phyloP scores from a whole-genome alignment of 2,888 invertebrate genomes.

The Arge pagana region DNA sequence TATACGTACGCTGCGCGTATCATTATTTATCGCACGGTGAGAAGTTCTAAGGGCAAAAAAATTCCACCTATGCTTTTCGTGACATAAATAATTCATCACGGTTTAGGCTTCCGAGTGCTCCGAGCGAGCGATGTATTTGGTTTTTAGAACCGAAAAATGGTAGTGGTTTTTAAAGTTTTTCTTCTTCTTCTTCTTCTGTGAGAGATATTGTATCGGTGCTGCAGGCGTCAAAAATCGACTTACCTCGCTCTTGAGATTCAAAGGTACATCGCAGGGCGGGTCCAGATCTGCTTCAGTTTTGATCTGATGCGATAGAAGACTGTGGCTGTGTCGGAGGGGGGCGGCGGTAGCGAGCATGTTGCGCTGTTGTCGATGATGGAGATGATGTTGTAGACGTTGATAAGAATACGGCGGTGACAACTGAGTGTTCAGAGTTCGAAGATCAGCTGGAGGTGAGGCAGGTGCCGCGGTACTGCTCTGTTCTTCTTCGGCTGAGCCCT shows the following conservation, averaged over 20 bases:
- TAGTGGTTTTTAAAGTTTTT: no score
- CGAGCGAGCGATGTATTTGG: no score
- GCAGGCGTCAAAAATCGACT: no score
- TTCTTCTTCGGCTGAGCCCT: slow-evolving; percentile 71
- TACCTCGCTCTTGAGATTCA: slow-evolving; percentile 58
- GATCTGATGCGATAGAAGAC: slow-evolving; percentile 53
- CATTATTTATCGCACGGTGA: no score
- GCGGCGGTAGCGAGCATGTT: slow-evolving; percentile 57
- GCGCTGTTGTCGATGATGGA: slow-evolving; percentile 44
- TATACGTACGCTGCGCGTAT: no score
- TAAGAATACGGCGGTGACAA: slow-evolving; percentile 47
- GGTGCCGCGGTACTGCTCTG: slow-evolving; percentile 65
- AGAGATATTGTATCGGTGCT: no score
- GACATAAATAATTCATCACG: no score
- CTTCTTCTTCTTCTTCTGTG: no score
- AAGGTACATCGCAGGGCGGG: slow-evolving; percentile 54
- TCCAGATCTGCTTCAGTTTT: slow-evolving; percentile 53
- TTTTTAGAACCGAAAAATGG: no score
- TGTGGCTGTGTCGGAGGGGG: slow-evolving; percentile 54
- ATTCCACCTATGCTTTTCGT: no score
- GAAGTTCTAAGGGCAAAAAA: no score
- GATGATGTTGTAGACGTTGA: slow-evolving; percentile 46
- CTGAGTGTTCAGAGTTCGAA: slow-evolving; percentile 57
- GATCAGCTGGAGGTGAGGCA: slow-evolving; percentile 60
- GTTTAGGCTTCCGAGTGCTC: no score